Conservation (phyloP, 2,888 invertebrate species). For the Abscondita cerata region DNA sequence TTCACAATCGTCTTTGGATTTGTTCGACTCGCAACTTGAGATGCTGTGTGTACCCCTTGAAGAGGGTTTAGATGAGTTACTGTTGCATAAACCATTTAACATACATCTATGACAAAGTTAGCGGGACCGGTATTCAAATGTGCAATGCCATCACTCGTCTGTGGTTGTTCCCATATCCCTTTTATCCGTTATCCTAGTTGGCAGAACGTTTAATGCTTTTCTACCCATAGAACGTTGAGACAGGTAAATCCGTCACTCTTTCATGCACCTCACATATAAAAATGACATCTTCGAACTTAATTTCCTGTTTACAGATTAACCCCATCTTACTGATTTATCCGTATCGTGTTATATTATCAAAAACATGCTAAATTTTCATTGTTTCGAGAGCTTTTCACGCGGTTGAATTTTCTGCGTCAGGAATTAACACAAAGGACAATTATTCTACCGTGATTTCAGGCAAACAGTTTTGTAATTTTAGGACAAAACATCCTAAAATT, state of each 20-base stretch:
- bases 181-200: slow-evolving; percentile 31
- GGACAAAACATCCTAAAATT: slow-evolving; percentile 40
- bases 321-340: too few species aligned
- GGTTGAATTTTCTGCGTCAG: slow-evolving; percentile 51
- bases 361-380: slow-evolving; percentile 51
- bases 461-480: slow-evolving; percentile 47
- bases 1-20: slow-evolving; percentile 7
- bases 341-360: too few species aligned
- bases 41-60: slow-evolving; percentile 22
- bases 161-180: slow-evolving; percentile 38
- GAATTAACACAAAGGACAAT: slow-evolving; percentile 51
- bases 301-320: too few species aligned
- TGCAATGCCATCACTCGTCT: slow-evolving; percentile 39
- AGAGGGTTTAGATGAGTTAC: slow-evolving; percentile 45
- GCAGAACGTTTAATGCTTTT: slow-evolving; percentile 24
- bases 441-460: slow-evolving; percentile 51
- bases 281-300: too few species aligned
- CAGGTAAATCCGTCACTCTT: slow-evolving; percentile 37
- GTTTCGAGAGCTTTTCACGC: slow-evolving; percentile 51
- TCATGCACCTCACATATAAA: slow-evolving; percentile 12
- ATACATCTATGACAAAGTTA: slow-evolving; percentile 57
- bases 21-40: slow-evolving; percentile 16
- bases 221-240: slow-evolving; percentile 33
- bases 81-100: slow-evolving; percentile 59
- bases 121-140: slow-evolving; percentile 45